These are phyloP conservation scores for Nyctibius bracteatus DNA, from an alignment of 2,113 vertebrate genomes.

Conservation along the genomic window DNA sequence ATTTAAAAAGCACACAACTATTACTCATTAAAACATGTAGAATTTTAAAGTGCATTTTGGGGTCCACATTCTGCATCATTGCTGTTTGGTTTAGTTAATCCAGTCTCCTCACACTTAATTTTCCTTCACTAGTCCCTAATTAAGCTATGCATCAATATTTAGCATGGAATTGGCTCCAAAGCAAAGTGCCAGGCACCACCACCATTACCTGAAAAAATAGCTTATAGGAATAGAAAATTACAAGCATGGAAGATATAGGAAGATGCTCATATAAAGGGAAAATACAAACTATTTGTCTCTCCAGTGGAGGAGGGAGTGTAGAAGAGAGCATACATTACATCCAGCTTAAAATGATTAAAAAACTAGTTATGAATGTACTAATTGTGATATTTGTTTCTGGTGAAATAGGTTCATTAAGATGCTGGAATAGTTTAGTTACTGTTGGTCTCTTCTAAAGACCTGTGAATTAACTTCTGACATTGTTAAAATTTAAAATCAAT, in stretches of 20 bases:
- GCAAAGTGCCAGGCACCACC: background rate
- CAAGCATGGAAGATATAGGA: background rate
- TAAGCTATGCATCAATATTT: background rate
- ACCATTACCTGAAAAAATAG: background rate
- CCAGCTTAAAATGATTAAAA: background rate
- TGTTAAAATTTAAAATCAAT: slow-evolving; percentile 56
- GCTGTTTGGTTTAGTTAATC: background rate
- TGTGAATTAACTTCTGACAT: slow-evolving; percentile 38
- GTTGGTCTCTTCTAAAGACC: slow-evolving; percentile 26
- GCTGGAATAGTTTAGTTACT: background rate
- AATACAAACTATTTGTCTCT: background rate
- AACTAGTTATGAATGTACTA: background rate
- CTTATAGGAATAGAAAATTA: background rate
- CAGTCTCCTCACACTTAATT: background rate
- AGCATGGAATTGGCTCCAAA: background rate
- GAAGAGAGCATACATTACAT: background rate
- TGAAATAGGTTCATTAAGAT: background rate
- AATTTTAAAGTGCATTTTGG: background rate
- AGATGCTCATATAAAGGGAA: background rate
- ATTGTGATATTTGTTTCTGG: background rate
- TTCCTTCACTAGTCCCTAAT: background rate
- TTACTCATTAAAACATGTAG: background rate
- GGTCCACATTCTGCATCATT: background rate
- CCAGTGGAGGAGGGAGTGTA: background rate
- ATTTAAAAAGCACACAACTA: slow-evolving; percentile 8